These are phyloP conservation scores for Xanthorhoe designata DNA, from an alignment of 2,888 invertebrate species.

Conservation along the genomic window DNA sequence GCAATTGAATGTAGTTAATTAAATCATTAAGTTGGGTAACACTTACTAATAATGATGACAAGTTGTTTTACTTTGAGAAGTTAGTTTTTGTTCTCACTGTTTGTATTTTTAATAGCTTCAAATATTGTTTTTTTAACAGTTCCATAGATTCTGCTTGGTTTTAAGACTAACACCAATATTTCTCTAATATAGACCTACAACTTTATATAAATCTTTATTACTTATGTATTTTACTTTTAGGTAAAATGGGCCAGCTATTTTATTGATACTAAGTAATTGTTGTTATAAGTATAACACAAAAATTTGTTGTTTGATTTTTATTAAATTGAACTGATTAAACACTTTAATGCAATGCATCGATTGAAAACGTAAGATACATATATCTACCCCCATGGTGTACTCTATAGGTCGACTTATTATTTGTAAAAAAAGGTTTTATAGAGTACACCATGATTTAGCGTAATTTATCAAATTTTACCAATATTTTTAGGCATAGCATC, in stretches of 20 bases:
- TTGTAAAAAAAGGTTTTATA: constrained; percentile 52
- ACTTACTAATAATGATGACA: constrained; percentile 1
- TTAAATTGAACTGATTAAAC: constrained; percentile 81
- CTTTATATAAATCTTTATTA: constrained; percentile 35
- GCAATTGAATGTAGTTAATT: no score
- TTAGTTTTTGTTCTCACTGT: constrained; percentile 3
- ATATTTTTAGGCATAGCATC: constrained; percentile 30
- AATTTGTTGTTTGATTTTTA: constrained; percentile 82
- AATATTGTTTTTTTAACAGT: neutral
- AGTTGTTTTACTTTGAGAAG: constrained; percentile 18
- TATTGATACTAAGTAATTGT: constrained; percentile 67
- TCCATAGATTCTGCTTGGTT: neutral
- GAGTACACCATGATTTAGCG: constrained; percentile 62
- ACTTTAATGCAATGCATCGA: constrained; percentile 83
- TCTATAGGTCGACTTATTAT: constrained; percentile 56
- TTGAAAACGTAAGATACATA: constrained; percentile 83
- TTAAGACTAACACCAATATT: constrained; percentile 26
- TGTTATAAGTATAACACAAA: constrained; percentile 67
- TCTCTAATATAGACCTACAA: constrained; percentile 5
- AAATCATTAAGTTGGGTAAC: neutral
- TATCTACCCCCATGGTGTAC: constrained; percentile 75
- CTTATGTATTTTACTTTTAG: constrained; percentile 55
- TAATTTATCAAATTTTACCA: constrained; percentile 66
- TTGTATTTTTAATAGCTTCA: neutral
- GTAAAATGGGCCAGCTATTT: constrained; percentile 71